Evolutionary conservation across 2,113 vertebrate species (phyloP).

Genomic region (Mobula hypostoma): DNA sequence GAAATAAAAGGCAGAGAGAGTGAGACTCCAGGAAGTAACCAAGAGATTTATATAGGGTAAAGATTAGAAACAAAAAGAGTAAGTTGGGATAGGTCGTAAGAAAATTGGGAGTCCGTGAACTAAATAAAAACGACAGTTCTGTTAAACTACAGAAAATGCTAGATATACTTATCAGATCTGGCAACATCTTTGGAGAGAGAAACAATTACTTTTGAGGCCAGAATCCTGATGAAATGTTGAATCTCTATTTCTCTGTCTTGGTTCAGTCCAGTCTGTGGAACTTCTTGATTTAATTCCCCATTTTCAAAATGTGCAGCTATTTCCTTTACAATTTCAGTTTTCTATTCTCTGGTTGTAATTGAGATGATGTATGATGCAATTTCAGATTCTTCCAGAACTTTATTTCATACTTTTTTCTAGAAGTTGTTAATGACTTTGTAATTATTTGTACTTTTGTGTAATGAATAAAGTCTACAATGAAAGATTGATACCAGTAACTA

Average conservation of each 20-base stretch:
- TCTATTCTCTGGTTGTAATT: neutral
- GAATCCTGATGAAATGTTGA: too few relatives aligned
- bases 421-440: neutral
- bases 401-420: neutral
- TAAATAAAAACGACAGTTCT: neutral
- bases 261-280: too few relatives aligned
- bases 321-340: neutral
- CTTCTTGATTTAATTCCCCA: too few relatives aligned
- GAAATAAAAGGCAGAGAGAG: neutral
- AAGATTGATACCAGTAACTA: neutral
- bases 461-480: constrained; percentile 13
- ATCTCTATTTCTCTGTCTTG: too few relatives aligned
- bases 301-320: too few relatives aligned
- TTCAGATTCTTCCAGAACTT: constrained; percentile 14
- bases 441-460: neutral
- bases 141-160: too few relatives aligned
- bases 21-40: neutral
- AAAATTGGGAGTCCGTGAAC: neutral
- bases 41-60: neutral
- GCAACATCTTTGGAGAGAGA: too few relatives aligned
- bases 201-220: too few relatives aligned
- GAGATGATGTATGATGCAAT: neutral
- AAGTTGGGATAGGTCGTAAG: neutral
- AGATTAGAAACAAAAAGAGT: neutral
- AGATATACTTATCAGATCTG: too few relatives aligned